Evolutionary conservation across 2,888 invertebrate genomes (phyloP), one percentile per base, ranked within the genome.

Genomic region (Leptopilina drosophilae): DNA sequence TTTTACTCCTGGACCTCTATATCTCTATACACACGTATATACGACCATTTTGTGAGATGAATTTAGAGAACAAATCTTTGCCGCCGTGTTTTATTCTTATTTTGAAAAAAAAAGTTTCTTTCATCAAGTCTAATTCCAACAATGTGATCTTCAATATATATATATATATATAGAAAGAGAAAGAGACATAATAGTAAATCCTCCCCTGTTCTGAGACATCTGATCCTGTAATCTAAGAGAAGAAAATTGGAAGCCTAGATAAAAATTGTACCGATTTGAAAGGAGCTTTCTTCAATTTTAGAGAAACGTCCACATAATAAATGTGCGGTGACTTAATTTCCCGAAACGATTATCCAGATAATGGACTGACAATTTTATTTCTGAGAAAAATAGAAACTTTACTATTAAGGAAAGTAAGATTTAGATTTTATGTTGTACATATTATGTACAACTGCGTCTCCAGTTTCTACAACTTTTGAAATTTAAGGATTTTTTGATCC

Each of bases 51-150:
- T 33, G n/a, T 9, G n/a, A 56, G 56, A 73, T 33, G 56, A 40
- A 73, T 56, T 33, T 56, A 8, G 5, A 8, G 11, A n/a, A 40
- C 33, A 56, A 73, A 73, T 56, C 8, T 40, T 59, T 40, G 3
- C 5, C 14, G 7, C 26, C 7, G 7, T 9, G 26, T 53, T 69
- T 14, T 59, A 53, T 62, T 62, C 62, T 26, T 56, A 33, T 53
- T 69, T 33, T 11, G 26, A 6, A 73, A 49, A 33, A 20, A 33
- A 56, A 33, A 56, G n/a, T 53, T 56, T 56, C 56, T 40, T n/a
- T 56, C 73, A 59, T 73, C 40, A 73, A n/a, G 14, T 40, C 56
- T 73, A 40, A 73, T 56, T 73, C 15, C 56, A n/a, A 11, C 56
- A 56, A 73, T 53, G 73, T 33, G 14, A 33, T 73, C 33, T 56